phyloP scores from a whole-genome alignment of 2,888 invertebrate genomes.

The Macropis europaea region DNA sequence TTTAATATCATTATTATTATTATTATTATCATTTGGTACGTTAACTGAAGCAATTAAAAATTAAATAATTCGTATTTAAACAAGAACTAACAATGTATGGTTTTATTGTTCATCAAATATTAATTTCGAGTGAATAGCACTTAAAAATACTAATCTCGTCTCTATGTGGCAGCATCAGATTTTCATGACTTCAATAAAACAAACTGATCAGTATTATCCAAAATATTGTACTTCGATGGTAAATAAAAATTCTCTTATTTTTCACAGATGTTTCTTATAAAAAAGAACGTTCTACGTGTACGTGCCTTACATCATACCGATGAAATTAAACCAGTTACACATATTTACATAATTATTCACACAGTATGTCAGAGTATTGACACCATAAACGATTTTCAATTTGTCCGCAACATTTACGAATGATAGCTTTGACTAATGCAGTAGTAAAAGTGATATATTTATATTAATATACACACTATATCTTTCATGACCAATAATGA shows the following conservation, averaged over 20 bases:
- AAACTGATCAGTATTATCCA: slow-evolving; percentile 41
- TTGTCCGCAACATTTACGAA: slow-evolving; percentile 25
- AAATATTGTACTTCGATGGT: slow-evolving; percentile 21
- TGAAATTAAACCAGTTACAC: slow-evolving; percentile 42
- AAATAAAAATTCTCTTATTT: neutral
- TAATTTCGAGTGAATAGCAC: slow-evolving; percentile 7
- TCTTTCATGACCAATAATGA: slow-evolving; percentile 18
- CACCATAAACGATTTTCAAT: slow-evolving; percentile 36
- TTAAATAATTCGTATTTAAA: slow-evolving; percentile 38
- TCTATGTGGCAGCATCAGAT: slow-evolving; percentile 20
- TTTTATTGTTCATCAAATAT: slow-evolving; percentile 4
- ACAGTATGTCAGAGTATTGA: slow-evolving; percentile 31
- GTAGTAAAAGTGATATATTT: slow-evolving; percentile 18
- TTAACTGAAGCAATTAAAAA: slow-evolving; percentile 29
- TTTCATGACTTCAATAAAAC: slow-evolving; percentile 22
- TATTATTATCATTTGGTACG: slow-evolving; percentile 50
- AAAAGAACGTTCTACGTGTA: slow-evolving; percentile 25
- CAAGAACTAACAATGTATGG: slow-evolving; percentile 17
- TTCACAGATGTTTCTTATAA: neutral
- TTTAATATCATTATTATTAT: no score
- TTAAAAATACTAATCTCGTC: slow-evolving; percentile 24
- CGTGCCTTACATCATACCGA: slow-evolving; percentile 23
- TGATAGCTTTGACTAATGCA: slow-evolving; percentile 4
- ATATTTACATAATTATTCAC: slow-evolving; percentile 51
- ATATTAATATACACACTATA: slow-evolving; percentile 26